Evolutionary conservation across 2,113 vertebrate genomes (phyloP).

Genomic region (Amphilophus citrinellus): DNA sequence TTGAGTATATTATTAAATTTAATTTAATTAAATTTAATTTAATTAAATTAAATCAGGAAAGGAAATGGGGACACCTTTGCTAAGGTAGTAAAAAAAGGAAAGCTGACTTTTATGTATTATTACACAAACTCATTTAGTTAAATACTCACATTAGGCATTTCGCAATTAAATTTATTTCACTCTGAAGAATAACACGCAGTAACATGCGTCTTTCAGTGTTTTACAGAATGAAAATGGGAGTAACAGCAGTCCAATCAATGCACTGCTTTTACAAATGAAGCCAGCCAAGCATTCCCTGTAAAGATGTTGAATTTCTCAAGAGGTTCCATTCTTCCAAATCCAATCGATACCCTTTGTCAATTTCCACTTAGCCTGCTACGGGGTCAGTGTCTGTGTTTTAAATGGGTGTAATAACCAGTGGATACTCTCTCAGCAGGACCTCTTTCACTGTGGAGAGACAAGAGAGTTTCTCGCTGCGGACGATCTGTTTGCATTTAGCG

Average conservation of each 20-base stretch:
- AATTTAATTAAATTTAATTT: too few species aligned
- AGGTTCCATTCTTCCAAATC: slow-evolving; percentile 33
- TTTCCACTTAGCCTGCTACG: slow-evolving; percentile 35
- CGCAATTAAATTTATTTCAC: background rate
- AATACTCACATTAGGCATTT: background rate
- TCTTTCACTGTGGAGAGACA: slow-evolving; percentile 16
- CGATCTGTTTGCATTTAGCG: slow-evolving; percentile 14
- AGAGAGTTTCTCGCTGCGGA: background rate
- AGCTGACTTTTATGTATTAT: background rate
- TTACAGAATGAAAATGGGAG: background rate
- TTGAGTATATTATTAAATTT: too few species aligned
- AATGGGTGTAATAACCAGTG: slow-evolving; percentile 44
- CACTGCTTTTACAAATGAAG: slow-evolving; percentile 28
- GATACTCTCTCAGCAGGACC: slow-evolving; percentile 14
- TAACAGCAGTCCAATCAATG: slow-evolving; percentile 24
- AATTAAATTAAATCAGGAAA: background rate
- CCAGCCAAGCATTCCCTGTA: slow-evolving; percentile 34
- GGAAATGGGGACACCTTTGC: background rate
- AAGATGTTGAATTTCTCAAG: slow-evolving; percentile 37
- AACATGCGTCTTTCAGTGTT: background rate
- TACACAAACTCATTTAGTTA: background rate
- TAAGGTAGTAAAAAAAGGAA: background rate
- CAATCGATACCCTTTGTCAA: slow-evolving; percentile 57
- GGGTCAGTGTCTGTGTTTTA: slow-evolving; percentile 41
- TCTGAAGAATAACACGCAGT: background rate